Conservation (phyloP, 1,140 invertebrate species). For the Nebria ingens region DNA sequence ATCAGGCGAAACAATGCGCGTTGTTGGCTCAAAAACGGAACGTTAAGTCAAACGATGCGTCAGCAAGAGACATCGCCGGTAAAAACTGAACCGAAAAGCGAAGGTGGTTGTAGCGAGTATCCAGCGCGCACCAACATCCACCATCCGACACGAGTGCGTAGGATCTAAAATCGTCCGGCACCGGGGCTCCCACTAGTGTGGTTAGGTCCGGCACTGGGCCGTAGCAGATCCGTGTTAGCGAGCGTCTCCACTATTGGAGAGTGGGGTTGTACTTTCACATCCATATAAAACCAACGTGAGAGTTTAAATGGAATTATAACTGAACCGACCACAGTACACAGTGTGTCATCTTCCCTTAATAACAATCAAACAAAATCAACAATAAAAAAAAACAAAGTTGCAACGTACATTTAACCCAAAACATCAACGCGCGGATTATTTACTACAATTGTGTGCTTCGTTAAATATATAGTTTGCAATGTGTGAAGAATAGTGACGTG, state of each 20-base stretch:
- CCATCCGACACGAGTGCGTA: neutral
- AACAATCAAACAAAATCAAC: neutral
- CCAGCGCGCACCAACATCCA: too few species aligned
- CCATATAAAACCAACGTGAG: constrained; percentile 32
- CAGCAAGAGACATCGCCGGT: neutral
- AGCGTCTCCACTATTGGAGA: constrained; percentile 16
- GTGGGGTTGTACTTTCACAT: constrained; percentile 31
- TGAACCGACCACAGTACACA: neutral
- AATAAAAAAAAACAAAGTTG: neutral
- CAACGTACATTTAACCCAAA: neutral
- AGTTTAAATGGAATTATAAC: constrained; percentile 30
- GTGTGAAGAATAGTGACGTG: constrained; percentile 1
- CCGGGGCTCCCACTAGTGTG: neutral
- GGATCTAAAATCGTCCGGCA: neutral
- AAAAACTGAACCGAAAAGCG: constrained; percentile 7
- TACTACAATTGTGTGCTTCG: neutral
- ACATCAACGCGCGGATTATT: neutral
- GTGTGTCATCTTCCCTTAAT: too few species aligned
- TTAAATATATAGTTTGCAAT: neutral
- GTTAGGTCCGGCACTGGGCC: neutral
- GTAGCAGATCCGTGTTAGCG: neutral
- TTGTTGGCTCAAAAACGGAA: constrained; percentile 5
- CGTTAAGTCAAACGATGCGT: neutral
- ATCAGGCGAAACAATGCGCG: neutral
- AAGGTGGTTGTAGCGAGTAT: constrained; percentile 2